These are phyloP conservation scores for Carpatolechia fugitivella DNA, from an alignment of 2,888 invertebrate species.

Conservation along the genomic window DNA sequence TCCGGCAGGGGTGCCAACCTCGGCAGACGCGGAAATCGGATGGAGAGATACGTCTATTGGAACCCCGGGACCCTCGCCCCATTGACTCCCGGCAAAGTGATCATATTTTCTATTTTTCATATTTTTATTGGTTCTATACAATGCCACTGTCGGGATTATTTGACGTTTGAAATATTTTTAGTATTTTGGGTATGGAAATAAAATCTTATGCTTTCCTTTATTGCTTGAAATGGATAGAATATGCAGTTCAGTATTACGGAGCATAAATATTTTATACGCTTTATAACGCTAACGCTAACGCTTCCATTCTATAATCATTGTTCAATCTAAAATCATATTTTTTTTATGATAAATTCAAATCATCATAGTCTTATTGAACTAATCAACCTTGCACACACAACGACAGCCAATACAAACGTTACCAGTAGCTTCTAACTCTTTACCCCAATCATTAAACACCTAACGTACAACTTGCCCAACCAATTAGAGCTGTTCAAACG, in stretches of 20 bases:
- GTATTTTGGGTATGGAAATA: conserved; percentile 17
- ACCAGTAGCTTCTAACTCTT: not conserved
- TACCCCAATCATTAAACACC: conserved; percentile 3
- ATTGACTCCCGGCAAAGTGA: conserved; percentile 49
- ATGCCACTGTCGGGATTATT: conserved; percentile 30
- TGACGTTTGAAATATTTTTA: conserved; percentile 24
- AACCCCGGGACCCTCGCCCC: conserved; percentile 44
- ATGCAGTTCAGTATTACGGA: not conserved
- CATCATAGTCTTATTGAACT: too few species aligned
- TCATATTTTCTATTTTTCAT: conserved; percentile 63
- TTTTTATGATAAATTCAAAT: too few species aligned
- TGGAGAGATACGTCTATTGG: conserved; percentile 57
- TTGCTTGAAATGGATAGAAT: not conserved
- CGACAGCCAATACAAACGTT: not conserved
- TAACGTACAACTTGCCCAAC: not conserved
- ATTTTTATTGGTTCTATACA: conserved; percentile 60
- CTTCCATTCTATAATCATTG: not conserved
- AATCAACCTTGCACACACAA: not conserved
- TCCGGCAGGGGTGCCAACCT: conserved; percentile 62
- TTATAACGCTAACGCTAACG: not conserved
- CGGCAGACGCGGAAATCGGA: conserved; percentile 48
- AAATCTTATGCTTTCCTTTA: conserved; percentile 12
- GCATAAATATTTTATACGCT: not conserved
- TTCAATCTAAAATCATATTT: not conserved
- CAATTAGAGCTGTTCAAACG: conserved; percentile 7